These are phyloP conservation scores for Hirtodrosophila trivittata DNA, from an alignment of 2,888 invertebrate species.

Conservation along the genomic window DNA sequence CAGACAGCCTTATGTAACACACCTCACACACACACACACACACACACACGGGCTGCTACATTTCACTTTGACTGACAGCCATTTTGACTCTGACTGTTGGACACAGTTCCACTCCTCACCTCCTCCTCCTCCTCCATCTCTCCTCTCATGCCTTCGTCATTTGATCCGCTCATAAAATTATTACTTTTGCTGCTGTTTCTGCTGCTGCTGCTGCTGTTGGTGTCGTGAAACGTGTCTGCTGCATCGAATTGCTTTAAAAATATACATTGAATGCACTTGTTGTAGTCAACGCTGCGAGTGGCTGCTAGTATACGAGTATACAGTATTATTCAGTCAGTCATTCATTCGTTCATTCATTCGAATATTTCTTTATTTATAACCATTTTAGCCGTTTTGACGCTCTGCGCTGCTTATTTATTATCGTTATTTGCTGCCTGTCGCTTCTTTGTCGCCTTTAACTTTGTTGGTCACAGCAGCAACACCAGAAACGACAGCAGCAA, in stretches of 20 bases:
- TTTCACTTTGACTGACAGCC: conserved; percentile 72
- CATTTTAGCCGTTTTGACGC: conserved; percentile 38
- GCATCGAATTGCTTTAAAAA: conserved; percentile 65
- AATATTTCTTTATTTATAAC: conserved; percentile 60
- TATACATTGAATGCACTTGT: conserved; percentile 50
- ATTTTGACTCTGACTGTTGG: conserved; percentile 62
- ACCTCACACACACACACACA: conserved; percentile 9
- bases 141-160: conserved; percentile 41
- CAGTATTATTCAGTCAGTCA: conserved; percentile 17
- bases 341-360: conserved; percentile 20
- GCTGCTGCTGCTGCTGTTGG: conserved; percentile 12
- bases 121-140: background rate
- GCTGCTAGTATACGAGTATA: background rate
- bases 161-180: conserved; percentile 74
- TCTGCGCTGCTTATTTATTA: conserved; percentile 43
- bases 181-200: conserved; percentile 41
- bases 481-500: conserved; percentile 6
- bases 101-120: background rate
- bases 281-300: conserved; percentile 13
- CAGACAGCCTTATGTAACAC: conserved; percentile 57
- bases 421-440: conserved; percentile 37
- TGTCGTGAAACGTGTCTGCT: conserved; percentile 43
- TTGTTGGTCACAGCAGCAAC: conserved; percentile 22
- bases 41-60: conserved; percentile 45
- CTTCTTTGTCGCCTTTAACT: conserved; percentile 27